Percentiles rank a stretch among this genome's conserved stretches.
These are phyloP conservation scores for Drosophila kokeensis DNA, from an alignment of 2,888 invertebrate species.

Conservation along the genomic window DNA sequence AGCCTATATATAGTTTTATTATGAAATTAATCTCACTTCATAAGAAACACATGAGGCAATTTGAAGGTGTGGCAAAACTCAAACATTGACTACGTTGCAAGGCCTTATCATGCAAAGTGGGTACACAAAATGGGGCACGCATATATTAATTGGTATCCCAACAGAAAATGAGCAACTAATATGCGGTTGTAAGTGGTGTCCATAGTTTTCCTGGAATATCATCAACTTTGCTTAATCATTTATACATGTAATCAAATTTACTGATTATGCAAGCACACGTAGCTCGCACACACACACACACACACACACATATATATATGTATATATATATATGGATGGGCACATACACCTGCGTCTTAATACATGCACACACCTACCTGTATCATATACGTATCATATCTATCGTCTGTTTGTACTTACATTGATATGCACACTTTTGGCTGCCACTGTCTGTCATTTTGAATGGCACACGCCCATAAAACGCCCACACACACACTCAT, in stretches of 20 bases:
- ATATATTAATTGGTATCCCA: constrained; percentile 9
- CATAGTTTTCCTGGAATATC: constrained; percentile 27
- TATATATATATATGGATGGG: not conserved
- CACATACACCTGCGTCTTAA: not conserved
- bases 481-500: constrained; percentile 17
- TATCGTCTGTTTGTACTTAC: constrained; percentile 23
- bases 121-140: not conserved
- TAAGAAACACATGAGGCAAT: not conserved
- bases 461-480: constrained; percentile 44
- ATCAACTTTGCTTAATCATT: constrained; percentile 72
- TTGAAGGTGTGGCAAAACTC: not conserved
- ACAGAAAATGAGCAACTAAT: not conserved
- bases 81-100: not conserved
- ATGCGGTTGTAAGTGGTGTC: not conserved
- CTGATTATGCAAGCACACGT: constrained; percentile 61
- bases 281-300: not conserved
- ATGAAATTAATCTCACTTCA: not conserved
- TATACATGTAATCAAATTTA: constrained; percentile 67
- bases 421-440: constrained; percentile 44
- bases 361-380: not conserved
- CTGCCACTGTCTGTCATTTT: constrained; percentile 25
- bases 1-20: not conserved
- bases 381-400: constrained; percentile 19
- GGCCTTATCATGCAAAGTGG: not conserved
- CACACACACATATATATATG: not conserved